Evolutionary conservation across 2,888 invertebrate species (phyloP), one percentile per base, ranked within the genome.

Genomic region (Apamea monoglypha): DNA sequence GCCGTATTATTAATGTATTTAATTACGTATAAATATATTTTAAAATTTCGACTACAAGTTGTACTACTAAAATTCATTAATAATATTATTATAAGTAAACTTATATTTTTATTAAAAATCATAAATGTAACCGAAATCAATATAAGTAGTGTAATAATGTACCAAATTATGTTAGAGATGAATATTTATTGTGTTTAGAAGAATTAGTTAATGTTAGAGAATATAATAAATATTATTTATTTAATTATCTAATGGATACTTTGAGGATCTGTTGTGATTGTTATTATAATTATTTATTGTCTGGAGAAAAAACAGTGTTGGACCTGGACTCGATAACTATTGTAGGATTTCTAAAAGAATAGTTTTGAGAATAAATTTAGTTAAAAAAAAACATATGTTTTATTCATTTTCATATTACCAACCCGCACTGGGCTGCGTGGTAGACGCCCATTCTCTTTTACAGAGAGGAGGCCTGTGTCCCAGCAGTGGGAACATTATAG

Each of bases 341-440:
- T 89, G 92, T 95, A 94, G 93, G 91, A 91, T 93, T 94, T 94
- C 92, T 93, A 94, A 95, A 94, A 92, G 84, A 90, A 94, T 95
- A 95, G 94, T 94, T 94, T 94, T 94, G 94, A 89, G 91, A 96
- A 95, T 95, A 96, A 95, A 95, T 93, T 94, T 94, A 95, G 94
- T 93, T 93, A 93, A 91, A 93, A 94, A 93, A 88, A 44, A 76
- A 25, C 14, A 47, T 66, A 0, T 68, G 44, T 82, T 87, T 75
- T 74, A 70, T 89, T 86, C 0, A 72, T 74, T 53, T 72, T 32
- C 36, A 32, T 25, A 67, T 56, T 56, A n/a, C 25, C 1, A 12
- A 4, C 10, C 25, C 56, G 25, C 56, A 12, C 56, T 25, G 56
- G 56, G 12, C 7, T 21, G 53, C 53, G 21, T 53, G 7, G 21